Evolutionary conservation across 2,888 invertebrate genomes (phyloP), one percentile per base, ranked within the genome.

Genomic region (Carabus problematicus): DNA sequence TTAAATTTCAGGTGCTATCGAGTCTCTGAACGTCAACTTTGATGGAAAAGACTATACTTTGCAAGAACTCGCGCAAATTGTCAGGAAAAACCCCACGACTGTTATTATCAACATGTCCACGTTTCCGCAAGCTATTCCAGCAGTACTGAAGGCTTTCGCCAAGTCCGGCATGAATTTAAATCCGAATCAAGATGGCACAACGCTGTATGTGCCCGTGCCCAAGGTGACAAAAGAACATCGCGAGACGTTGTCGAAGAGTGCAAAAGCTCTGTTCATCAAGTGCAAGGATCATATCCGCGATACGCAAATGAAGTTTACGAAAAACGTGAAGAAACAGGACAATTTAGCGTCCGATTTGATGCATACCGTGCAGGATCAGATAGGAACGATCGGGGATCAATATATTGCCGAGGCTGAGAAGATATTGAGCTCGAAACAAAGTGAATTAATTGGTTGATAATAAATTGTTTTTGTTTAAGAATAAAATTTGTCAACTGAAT

Each of bases 161-260:
- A 87, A 87, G 43, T 94, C 95, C 70, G 95, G 96, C 8, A 88
- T 97, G 85, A 95, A 95, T 81, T 83, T 97, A 66, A 97, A 94
- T 83, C 95, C 97, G 0, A 97, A 97, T 79, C 95, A 96, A 81
- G 97, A 98, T 79, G 96, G 96, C 18, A 95, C 94, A 1, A 93
- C 92, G 1, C 81, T 98, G 58, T 97, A 88, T 81, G 86, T 98
- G 62, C 93, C 94, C 43, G 87, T 96, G 73, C 95, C 97, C 9
- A 96, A 95, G 91, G 92, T 98, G 0, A 97, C 98, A 0, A 92
- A 92, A 78, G 97, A 98, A 79, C 93, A 97, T 77, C 85, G 98
- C 73, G 97, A 97, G 82, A 87, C 86, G 70, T 84, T 98, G 70
- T 90, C 93, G 0, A 95, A 94, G 82, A 93, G 90, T 85, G 97